Percentiles rank a stretch among this genome's conserved stretches.
These are phyloP conservation scores for Volucella zonaria DNA, from an alignment of 2,888 invertebrate species.

Conservation along the genomic window DNA sequence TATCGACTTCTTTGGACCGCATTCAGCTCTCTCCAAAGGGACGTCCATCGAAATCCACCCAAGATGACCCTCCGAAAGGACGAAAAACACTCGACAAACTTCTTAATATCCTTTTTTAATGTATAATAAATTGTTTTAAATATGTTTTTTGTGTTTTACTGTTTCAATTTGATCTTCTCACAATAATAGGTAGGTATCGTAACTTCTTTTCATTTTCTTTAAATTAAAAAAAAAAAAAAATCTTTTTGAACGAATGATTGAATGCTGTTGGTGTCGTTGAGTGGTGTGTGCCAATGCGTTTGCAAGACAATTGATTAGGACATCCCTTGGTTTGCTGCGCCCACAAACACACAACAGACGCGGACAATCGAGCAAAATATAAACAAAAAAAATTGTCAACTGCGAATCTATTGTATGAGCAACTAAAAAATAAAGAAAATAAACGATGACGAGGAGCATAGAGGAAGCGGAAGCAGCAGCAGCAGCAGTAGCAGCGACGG, in stretches of 20 bases:
- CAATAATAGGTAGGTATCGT: constrained; percentile 32
- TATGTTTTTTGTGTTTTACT: constrained; percentile 53
- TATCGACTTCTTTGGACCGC: too few species aligned
- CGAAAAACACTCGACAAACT: constrained; percentile 22
- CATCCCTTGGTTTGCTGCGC: constrained; percentile 42
- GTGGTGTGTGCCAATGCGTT: constrained; percentile 2
- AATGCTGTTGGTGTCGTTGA: constrained; percentile 8
- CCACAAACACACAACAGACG: constrained; percentile 35
- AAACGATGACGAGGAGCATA: constrained; percentile 13
- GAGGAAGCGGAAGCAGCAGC: constrained; percentile 36
- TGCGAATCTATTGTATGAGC: constrained; percentile 36
- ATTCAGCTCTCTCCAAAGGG: too few species aligned
- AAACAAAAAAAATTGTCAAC: constrained; percentile 44
- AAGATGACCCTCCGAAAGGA: not conserved
- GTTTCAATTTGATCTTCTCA: constrained; percentile 67
- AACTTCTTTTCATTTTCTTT: constrained; percentile 34
- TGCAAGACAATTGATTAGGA: constrained; percentile 61
- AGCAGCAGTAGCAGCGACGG: constrained; percentile 36
- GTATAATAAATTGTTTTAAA: constrained; percentile 68
- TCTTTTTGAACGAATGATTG: constrained; percentile 68
- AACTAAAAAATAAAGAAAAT: constrained; percentile 42
- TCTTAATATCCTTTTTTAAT: constrained; percentile 53
- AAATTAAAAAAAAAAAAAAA: constrained; percentile 57
- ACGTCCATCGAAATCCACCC: not conserved
- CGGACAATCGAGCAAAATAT: constrained; percentile 30